Evolutionary conservation across 2,113 vertebrate genomes (phyloP).

Genomic region (Gnathonemus longibarbis): DNA sequence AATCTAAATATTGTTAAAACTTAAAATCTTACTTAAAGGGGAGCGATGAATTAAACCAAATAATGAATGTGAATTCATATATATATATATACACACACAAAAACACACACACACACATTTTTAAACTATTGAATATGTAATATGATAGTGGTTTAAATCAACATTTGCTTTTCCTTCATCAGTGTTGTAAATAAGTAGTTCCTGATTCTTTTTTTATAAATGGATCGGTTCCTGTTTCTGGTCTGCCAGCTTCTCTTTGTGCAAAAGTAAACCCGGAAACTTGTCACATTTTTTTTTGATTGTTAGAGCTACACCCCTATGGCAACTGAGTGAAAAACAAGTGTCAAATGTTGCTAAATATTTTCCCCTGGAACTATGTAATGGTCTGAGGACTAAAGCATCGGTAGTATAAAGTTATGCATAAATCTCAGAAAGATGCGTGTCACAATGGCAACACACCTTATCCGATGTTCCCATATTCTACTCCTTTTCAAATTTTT

Average conservation of each 20-base stretch:
- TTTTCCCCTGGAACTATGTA: background rate
- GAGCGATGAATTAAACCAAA: background rate
- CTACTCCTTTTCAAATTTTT: background rate
- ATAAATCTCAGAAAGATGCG: background rate
- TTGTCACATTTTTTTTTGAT: background rate
- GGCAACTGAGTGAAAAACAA: background rate
- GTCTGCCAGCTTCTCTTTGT: background rate
- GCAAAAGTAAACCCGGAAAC: background rate
- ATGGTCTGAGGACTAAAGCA: background rate
- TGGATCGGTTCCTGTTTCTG: constrained; percentile 36
- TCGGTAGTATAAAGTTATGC: background rate
- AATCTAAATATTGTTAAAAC: background rate
- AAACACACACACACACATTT: background rate
- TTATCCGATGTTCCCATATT: background rate
- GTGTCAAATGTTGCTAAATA: background rate
- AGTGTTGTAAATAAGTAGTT: constrained; percentile 54
- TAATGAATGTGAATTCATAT: constrained; percentile 17
- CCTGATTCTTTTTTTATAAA: constrained; percentile 13
- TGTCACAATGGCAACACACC: background rate
- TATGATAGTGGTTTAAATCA: background rate
- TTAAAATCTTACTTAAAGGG: background rate
- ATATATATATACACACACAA: too few species aligned
- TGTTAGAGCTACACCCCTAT: background rate
- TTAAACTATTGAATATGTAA: background rate
- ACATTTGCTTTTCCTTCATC: constrained; percentile 30